phyloP scores from a whole-genome alignment of 1,140 invertebrate genomes.

The Aphelenchoides avenae region DNA sequence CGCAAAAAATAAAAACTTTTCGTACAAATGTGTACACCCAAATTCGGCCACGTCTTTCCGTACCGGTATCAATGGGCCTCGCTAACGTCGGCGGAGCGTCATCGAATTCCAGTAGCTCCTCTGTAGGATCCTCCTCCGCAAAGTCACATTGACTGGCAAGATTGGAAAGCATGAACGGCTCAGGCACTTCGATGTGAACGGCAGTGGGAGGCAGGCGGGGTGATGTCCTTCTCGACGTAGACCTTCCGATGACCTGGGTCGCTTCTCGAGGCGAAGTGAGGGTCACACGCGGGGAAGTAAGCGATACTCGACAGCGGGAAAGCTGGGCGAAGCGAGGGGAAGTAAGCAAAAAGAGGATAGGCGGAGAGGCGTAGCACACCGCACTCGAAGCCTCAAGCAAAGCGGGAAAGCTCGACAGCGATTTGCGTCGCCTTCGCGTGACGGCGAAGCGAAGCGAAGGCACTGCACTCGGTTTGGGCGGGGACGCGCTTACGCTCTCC shows the following conservation, averaged over 20 bases:
- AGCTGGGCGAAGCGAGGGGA: slow-evolving; percentile 11
- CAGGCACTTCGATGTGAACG: slow-evolving; percentile 24
- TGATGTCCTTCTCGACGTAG: no score
- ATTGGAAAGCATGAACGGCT: slow-evolving; percentile 50
- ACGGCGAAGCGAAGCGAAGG: no score
- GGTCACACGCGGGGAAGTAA: slow-evolving; percentile 14
- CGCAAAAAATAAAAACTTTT: no score
- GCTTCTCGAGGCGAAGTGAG: slow-evolving; percentile 10
- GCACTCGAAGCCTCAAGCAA: no score
- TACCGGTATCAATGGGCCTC: slow-evolving; percentile 3
- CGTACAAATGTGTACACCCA: no score
- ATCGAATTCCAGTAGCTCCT: neutral
- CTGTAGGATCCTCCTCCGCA: neutral
- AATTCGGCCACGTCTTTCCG: slow-evolving; percentile 10
- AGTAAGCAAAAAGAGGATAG: slow-evolving; percentile 4
- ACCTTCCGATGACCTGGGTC: neutral
- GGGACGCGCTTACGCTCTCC: no score
- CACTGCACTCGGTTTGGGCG: no score
- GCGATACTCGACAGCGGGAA: slow-evolving; percentile 9
- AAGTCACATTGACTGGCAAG: slow-evolving; percentile 20
- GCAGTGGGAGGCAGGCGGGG: no score
- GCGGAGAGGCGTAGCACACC: no score
- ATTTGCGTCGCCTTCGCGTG: no score
- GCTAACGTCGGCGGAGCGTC: neutral
- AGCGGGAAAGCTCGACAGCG: no score